phyloP scores from a whole-genome alignment of 2,797 vertebrate species.

The Molossus alvarezi region DNA sequence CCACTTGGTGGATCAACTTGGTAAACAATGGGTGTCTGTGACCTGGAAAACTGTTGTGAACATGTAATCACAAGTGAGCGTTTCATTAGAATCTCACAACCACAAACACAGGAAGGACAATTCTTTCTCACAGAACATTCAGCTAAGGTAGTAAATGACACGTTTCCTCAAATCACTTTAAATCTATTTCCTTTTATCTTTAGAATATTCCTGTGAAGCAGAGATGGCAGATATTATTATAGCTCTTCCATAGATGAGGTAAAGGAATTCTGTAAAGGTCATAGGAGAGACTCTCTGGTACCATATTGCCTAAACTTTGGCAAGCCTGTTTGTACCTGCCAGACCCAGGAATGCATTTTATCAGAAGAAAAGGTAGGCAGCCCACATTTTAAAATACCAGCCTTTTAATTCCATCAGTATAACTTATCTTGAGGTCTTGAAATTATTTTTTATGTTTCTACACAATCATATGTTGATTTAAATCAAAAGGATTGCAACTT shows the following conservation, averaged over 20 bases:
- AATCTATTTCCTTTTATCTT: background rate
- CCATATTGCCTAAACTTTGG: background rate
- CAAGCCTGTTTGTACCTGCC: background rate
- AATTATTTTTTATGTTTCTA: background rate
- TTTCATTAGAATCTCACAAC: background rate
- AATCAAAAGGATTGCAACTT: background rate
- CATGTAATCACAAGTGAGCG: slow-evolving; percentile 51
- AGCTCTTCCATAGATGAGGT: background rate
- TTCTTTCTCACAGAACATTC: background rate
- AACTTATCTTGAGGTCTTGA: slow-evolving; percentile 30
- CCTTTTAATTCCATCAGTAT: background rate
- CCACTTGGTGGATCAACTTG: slow-evolving; percentile 88
- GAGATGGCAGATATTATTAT: background rate
- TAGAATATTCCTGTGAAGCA: background rate
- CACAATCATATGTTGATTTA: background rate
- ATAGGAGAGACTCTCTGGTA: background rate
- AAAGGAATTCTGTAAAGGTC: background rate
- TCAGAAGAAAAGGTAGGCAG: background rate
- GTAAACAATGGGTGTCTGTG: slow-evolving; percentile 89
- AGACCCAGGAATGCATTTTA: background rate
- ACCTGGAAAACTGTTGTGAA: slow-evolving; percentile 89
- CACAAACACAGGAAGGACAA: background rate
- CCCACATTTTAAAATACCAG: background rate
- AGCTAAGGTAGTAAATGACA: background rate
- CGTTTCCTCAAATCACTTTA: background rate